Base-by-base conservation (phyloP, 2,113 vertebrate species). In the Sporophila hypoxantha region DNA sequence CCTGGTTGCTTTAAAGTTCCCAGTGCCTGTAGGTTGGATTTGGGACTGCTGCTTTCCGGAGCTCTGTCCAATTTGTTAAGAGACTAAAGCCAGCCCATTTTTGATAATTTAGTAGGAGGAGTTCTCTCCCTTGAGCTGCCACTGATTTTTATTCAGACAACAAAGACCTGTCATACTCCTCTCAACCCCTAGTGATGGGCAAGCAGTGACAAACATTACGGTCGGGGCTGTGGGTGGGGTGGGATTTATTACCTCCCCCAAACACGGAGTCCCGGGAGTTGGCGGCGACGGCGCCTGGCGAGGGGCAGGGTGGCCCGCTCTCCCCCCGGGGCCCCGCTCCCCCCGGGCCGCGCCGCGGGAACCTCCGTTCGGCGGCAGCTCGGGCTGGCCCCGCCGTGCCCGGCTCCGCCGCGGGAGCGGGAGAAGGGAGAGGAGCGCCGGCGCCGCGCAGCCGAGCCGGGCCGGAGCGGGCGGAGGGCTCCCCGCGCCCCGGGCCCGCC, bases 21-120 rank as follows among this genome's bases (percentile, higher is more conserved):
- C 98, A 96, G 97, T 96, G 98, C 98, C 98, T 96, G 98, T 97
- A 97, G 98, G 98, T 98, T 97, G 98, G 97, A 97, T 98, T 94
- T 98, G 98, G 98, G 98, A 99, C 98, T 99, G 98, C 97, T 97
- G 96, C 97, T 97, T 97, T 94, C 97, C 95, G 96, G 97, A 97
- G 98, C 98, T 96, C 98, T 96, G 98, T 98, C 98, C 98, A 99
- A 99, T 99, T 99, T 99, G 98, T 98, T 98, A 97, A 97, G 97
- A 97, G 98, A 97, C 97, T 98, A 97, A 97, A 98, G 98, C 98
- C 98, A 98, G 98, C 99, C 98, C 99, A 99, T 98, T 98, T 98
- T 97, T 98, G 98, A 98, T 99, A 98, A 98, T 98, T 98, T 98
- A 98, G 99, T 98, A 98, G 99, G 99, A 99, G 99, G 98, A 99